These are phyloP conservation scores for Lipotes vexillifer DNA, from an alignment of 2,113 vertebrate genomes.

Conservation along the genomic window DNA sequence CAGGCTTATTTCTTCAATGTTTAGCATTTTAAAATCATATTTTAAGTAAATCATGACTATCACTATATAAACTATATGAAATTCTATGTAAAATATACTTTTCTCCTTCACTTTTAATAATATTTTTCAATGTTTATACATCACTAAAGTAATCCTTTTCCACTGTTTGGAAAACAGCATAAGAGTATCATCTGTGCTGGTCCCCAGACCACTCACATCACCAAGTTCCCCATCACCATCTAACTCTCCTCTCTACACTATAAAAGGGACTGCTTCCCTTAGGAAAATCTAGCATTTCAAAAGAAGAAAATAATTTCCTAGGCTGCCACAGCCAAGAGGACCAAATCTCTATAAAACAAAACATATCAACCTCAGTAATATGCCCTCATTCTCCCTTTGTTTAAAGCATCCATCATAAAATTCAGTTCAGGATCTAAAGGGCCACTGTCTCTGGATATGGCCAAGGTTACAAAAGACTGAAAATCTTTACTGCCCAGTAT, in stretches of 20 bases:
- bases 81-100: not conserved
- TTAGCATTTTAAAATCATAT: not conserved
- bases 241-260: not conserved
- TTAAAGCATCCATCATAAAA: not conserved
- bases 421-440: not conserved
- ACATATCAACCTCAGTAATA: not conserved
- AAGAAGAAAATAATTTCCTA: not conserved
- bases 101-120: not conserved
- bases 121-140: not conserved
- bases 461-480: not conserved
- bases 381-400: not conserved
- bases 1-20: not conserved
- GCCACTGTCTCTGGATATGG: too few relatives aligned
- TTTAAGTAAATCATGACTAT: not conserved
- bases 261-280: not conserved
- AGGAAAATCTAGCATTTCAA: not conserved
- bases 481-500: not conserved
- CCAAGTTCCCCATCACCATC: fast-evolving
- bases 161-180: not conserved
- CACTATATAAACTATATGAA: not conserved
- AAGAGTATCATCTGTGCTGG: not conserved
- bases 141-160: not conserved
- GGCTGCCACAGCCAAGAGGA: not conserved
- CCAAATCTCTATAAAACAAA: not conserved
- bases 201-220: not conserved